Evolutionary conservation across 92 coral and sea anemone species (phyloP), one percentile per base, ranked within the genome.

Genomic region (Anthopleura xanthogrammica): DNA sequence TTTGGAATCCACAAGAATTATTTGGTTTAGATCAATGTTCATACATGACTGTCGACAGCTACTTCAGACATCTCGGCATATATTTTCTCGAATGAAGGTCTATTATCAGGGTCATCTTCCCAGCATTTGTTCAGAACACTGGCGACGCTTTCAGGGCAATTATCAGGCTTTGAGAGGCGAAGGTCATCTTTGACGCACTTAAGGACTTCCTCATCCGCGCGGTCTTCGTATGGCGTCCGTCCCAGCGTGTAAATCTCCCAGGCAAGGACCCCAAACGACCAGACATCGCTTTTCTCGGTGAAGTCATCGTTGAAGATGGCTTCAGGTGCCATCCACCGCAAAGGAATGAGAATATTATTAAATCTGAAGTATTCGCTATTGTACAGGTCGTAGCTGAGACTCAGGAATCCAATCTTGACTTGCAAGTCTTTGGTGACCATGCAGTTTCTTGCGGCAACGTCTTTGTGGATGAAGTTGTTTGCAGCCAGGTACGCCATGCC

Each of bases 281-380:
- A 96, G 9, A 94, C 98, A 48, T 96, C 99, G 81, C 98, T 94
- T 91, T 89, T 94, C 89, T 96, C 97, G 41, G 90, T 84, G 88
- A 85, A 96, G n/a, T 96, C 94, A 46, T 93, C 99, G 80, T 92
- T 89, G 77, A 87, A 93, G 85, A 96, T 90, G 55, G 99, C 99
- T 75, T 96, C 99, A 0, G 99, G 95, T 12, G 99, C 90, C 99
- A 96, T 96, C 99, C 99, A 96, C 2, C 99, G 90, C 60, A 96
- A 85, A 17, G 99, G 99, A 52, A 96, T 96, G 48, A 92, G 92
- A 64, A 94, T 89, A 79, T 89, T 93, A 77, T 94, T 90, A 85
- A 90, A 95, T 77, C 94, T 94, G 90, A 83, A 94, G 68, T 96
- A 96, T 43, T 96, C 99, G 56, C 91, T 92, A 72, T 85, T 93